These are phyloP conservation scores for Ecdyonurus torrentis DNA, from an alignment of 2,888 invertebrate species.

Conservation along the genomic window DNA sequence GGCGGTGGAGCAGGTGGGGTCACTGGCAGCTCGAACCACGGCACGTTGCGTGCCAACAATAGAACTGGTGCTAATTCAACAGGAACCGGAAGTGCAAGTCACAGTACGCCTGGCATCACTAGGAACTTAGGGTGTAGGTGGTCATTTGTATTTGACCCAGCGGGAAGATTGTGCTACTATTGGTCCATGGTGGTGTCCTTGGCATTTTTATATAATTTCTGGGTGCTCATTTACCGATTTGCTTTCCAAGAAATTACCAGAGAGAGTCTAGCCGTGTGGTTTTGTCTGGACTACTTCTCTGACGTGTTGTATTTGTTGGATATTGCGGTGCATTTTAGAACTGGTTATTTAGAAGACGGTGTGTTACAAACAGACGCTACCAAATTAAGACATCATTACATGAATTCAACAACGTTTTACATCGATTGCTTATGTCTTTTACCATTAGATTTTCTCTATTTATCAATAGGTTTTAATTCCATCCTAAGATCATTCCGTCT, in stretches of 20 bases:
- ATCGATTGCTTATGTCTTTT: slow-evolving; percentile 95
- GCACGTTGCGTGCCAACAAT: not conserved
- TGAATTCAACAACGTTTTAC: slow-evolving; percentile 96
- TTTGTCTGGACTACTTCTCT: slow-evolving; percentile 90
- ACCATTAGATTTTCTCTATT: slow-evolving; percentile 93
- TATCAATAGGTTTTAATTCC: slow-evolving; percentile 89
- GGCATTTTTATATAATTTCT: slow-evolving; percentile 92
- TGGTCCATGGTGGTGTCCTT: slow-evolving; percentile 95
- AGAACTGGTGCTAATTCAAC: slow-evolving; percentile 3
- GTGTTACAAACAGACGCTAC: slow-evolving; percentile 90
- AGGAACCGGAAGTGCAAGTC: slow-evolving; percentile 10
- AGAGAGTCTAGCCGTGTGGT: slow-evolving; percentile 85
- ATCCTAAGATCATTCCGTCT: slow-evolving; percentile 88
- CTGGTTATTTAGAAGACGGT: slow-evolving; percentile 94
- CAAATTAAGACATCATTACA: slow-evolving; percentile 89
- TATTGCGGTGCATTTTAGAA: slow-evolving; percentile 93
- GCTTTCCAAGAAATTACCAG: slow-evolving; percentile 87
- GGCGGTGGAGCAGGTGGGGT: slow-evolving; percentile 16
- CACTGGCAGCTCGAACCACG: slow-evolving; percentile 16
- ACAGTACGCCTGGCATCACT: slow-evolving; percentile 28
- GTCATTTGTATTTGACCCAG: slow-evolving; percentile 97
- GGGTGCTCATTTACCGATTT: slow-evolving; percentile 97
- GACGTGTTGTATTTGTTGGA: slow-evolving; percentile 93
- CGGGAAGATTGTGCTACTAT: slow-evolving; percentile 89
- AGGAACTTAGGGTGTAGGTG: slow-evolving; percentile 51